phyloP scores from a whole-genome alignment of 2,888 invertebrate species.

The Lissocephala sabroskyi region DNA sequence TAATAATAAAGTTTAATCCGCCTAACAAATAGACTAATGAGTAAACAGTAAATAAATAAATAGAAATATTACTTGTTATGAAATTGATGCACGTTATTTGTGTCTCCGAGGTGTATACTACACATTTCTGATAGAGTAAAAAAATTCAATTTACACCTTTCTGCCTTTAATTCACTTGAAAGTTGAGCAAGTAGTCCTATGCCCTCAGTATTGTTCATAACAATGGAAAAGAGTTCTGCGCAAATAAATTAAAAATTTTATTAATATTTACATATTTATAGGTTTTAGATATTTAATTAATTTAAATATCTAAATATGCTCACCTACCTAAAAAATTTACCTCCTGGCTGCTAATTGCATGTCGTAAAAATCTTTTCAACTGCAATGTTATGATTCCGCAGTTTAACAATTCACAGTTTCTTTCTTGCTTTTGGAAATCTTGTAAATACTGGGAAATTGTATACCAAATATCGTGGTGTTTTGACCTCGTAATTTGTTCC shows the following conservation, averaged over 20 bases:
- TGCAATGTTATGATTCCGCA: slow-evolving; percentile 61
- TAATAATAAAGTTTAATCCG: slow-evolving; percentile 71
- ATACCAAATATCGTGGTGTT: slow-evolving; percentile 68
- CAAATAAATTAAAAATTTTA: background rate
- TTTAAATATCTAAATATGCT: background rate
- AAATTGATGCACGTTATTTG: slow-evolving; percentile 47
- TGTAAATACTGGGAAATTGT: slow-evolving; percentile 64
- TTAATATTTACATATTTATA: background rate
- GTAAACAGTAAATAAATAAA: background rate
- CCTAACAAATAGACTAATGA: slow-evolving; percentile 35
- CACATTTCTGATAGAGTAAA: slow-evolving; percentile 71
- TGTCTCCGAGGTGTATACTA: slow-evolving; percentile 58
- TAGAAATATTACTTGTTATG: slow-evolving; percentile 48
- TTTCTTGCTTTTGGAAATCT: slow-evolving; percentile 56
- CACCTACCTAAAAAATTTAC: slow-evolving; percentile 67
- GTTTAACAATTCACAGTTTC: slow-evolving; percentile 47
- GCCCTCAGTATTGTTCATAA: slow-evolving; percentile 59
- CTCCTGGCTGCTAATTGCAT: slow-evolving; percentile 64
- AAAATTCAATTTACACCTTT: slow-evolving; percentile 67
- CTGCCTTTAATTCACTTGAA: slow-evolving; percentile 61
- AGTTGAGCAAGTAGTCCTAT: slow-evolving; percentile 53
- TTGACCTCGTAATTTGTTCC: slow-evolving; percentile 66
- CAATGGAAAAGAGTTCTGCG: slow-evolving; percentile 66
- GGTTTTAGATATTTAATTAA: slow-evolving; percentile 1
- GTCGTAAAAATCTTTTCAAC: slow-evolving; percentile 63